These are phyloP conservation scores for Centropus bengalensis DNA, from an alignment of 2,113 vertebrate species.

Conservation along the genomic window DNA sequence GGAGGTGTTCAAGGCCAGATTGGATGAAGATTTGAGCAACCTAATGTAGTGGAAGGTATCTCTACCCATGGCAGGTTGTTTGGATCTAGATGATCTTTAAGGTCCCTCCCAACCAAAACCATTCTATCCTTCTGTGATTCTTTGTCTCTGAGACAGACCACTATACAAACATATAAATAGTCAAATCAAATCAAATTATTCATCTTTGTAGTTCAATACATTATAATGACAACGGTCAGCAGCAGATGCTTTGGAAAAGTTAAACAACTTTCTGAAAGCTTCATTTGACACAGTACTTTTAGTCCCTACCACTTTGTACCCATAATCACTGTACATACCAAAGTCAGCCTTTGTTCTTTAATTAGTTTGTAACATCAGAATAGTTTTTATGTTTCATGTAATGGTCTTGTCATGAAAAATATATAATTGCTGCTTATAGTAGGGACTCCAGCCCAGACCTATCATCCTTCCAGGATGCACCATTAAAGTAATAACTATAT, in stretches of 20 bases:
- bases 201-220: neutral
- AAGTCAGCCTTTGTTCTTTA: neutral
- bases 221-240: neutral
- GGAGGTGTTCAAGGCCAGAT: too few relatives aligned
- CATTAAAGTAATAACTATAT: neutral
- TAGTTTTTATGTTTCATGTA: neutral
- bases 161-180: neutral
- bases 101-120: too few relatives aligned
- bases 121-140: too few relatives aligned
- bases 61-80: too few relatives aligned
- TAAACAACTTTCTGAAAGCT: neutral
- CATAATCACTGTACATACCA: neutral
- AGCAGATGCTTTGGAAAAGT: neutral
- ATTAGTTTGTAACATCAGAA: neutral
- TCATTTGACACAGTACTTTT: neutral
- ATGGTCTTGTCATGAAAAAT: neutral
- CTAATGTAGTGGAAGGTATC: too few relatives aligned
- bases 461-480: neutral
- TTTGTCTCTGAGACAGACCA: neutral
- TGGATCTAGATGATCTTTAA: too few relatives aligned
- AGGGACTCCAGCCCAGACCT: neutral
- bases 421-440: neutral
- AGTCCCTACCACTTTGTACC: neutral
- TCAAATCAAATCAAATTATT: neutral
- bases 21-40: too few relatives aligned